These are phyloP conservation scores for Rhegmatorhina hoffmannsi DNA, from an alignment of 2,113 vertebrate species.

Conservation along the genomic window DNA sequence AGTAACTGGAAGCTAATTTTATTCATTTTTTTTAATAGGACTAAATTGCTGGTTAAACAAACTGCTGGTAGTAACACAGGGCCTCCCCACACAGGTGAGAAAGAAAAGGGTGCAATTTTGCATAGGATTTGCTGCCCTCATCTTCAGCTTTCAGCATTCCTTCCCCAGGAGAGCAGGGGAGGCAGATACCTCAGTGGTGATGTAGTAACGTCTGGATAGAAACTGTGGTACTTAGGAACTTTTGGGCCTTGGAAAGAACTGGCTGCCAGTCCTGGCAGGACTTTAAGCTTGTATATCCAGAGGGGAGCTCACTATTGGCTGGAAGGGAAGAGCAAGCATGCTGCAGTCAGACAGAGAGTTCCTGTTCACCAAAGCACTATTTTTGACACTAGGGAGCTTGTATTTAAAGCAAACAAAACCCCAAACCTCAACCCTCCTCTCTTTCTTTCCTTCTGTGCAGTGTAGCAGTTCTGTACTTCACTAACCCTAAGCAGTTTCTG, in stretches of 20 bases:
- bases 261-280: not conserved
- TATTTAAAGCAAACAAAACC: not conserved
- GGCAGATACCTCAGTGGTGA: not conserved
- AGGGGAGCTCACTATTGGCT: not conserved
- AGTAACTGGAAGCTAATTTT: not conserved
- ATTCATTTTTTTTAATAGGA: not conserved
- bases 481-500: not conserved
- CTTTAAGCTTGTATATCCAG: not conserved
- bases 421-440: not conserved
- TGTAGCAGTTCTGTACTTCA: not conserved
- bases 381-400: not conserved
- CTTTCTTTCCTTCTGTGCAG: not conserved
- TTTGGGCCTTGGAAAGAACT: not conserved
- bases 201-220: not conserved
- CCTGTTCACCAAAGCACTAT: not conserved
- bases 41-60: not conserved
- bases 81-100: not conserved
- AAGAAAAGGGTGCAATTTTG: not conserved
- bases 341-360: not conserved
- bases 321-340: not conserved
- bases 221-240: not conserved
- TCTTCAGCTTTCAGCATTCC: fast-evolving
- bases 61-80: not conserved
- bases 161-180: not conserved
- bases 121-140: not conserved